Evolutionary conservation across 1,140 invertebrate genomes (phyloP), one percentile per base, ranked within the genome.

Genomic region (Dendrolimus punctatus): DNA sequence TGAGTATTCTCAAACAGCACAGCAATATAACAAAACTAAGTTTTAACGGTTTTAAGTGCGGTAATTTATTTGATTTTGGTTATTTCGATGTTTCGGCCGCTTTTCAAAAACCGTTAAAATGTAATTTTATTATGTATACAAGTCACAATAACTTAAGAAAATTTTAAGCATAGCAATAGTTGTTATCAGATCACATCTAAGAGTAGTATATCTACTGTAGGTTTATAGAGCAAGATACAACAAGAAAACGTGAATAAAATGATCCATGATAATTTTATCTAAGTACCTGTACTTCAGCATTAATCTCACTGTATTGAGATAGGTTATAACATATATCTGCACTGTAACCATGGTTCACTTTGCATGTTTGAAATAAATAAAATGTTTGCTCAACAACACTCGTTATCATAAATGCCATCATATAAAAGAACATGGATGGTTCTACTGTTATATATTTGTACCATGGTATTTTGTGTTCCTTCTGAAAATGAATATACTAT

Each of bases 381-480:
- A 95, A 93, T 4, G 90, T 90, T 75, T 94, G 92, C 66, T 95
- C 93, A n/a, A 94, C 89, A 0, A 95, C 92, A 38, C 89, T 90
- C 2, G 93, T 95, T 45, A 91, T 89, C 92, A 93, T 94, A 64
- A 90, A 94, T 2, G 93, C 93, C 87, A 93, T 91, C 93, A 94
- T 94, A 64, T 94, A 95, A 0, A 94, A 80, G 76, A 93, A 92
- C 91, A 95, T 92, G 0, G 91, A 89, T 0, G 93, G 93, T 62
- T 95, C 93, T 40, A 94, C 92, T 2, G 93, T 91, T 42, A 91
- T 87, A 2, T 77, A 71, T 57, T 65, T 74, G 70, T 81, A 81
- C 78, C 82, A 86, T 68, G 69, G 68, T 56, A 53, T 53, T 36
- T 50, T 61, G 6, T 43, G 42, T 39, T 55, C 40, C 46, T 60